phyloP scores from a whole-genome alignment of 2,888 invertebrate species.

The Eupelmus urozonus region DNA sequence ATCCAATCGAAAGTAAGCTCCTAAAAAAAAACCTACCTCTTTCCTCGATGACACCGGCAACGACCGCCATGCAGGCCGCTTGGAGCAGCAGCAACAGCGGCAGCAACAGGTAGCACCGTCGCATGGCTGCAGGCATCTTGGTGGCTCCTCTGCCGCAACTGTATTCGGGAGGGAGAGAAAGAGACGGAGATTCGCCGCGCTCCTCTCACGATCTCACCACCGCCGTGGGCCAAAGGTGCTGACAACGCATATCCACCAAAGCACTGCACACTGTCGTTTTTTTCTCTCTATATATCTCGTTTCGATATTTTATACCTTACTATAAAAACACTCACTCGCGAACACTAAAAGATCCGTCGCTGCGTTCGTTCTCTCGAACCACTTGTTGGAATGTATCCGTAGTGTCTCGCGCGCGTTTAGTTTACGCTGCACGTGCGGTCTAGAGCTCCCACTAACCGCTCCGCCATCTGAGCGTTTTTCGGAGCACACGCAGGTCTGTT shows the following conservation, averaged over 20 bases:
- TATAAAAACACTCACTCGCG: conserved; percentile 34
- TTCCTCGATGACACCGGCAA: conserved; percentile 72
- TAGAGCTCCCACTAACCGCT: neutral
- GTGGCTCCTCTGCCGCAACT: neutral
- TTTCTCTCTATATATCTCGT: neutral
- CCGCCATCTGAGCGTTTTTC: too few relatives aligned
- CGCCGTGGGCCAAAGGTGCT: conserved; percentile 20
- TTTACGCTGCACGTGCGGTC: neutral
- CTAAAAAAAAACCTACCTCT: conserved; percentile 72
- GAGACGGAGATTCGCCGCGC: too few relatives aligned
- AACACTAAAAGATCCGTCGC: conserved; percentile 6
- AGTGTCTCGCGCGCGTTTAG: neutral
- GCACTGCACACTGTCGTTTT: conserved; percentile 22
- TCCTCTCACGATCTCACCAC: conserved; percentile 29
- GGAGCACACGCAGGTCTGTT: too few relatives aligned
- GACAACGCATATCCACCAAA: conserved; percentile 47
- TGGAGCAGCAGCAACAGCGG: conserved; percentile 62
- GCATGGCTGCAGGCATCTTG: conserved; percentile 15
- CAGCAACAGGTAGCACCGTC: conserved; percentile 44
- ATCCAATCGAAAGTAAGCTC: too few relatives aligned
- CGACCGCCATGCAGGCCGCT: conserved; percentile 59
- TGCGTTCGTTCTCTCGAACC: neutral
- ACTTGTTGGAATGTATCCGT: neutral
- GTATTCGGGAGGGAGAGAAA: neutral
- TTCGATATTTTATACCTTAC: neutral